Percentiles rank a stretch among this genome's conserved stretches.
phyloP scores from a whole-genome alignment of 2,888 invertebrate species.

The Dicranocentrus wangi region DNA sequence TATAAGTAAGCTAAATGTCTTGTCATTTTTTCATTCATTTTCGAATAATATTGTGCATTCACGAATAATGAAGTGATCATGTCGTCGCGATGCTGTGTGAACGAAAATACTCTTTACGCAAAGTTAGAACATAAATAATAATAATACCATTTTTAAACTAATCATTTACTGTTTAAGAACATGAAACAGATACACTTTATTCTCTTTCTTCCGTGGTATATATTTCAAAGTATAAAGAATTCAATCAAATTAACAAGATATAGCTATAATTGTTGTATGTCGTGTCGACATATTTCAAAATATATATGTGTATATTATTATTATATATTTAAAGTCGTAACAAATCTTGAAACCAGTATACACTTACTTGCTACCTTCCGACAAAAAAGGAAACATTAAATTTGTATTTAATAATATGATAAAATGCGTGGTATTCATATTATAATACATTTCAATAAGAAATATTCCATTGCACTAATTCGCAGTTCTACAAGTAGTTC shows the following conservation, averaged over 20 bases:
- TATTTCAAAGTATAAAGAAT: background rate
- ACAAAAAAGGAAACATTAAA: conserved; percentile 8
- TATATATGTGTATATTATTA: conserved; percentile 13
- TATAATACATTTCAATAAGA: no score
- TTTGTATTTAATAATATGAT: no score
- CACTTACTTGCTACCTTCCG: conserved; percentile 53
- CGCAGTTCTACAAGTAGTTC: no score
- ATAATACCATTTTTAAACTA: no score
- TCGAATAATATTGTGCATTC: background rate
- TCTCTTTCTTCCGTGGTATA: conserved; percentile 1
- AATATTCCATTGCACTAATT: no score
- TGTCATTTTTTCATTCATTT: no score
- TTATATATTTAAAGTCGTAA: background rate
- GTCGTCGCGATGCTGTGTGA: no score
- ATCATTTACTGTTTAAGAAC: background rate
- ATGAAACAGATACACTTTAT: background rate
- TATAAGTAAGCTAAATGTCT: no score
- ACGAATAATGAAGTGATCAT: background rate
- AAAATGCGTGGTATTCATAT: no score
- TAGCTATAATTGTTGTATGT: background rate
- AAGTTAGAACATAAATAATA: no score
- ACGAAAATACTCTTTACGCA: conserved; percentile 1
- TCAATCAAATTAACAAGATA: conserved; percentile 4
- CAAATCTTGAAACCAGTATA: conserved; percentile 33
- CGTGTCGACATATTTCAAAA: conserved; percentile 18